Evolutionary conservation across 2,888 invertebrate species (phyloP).

Genomic region (Podotricha telesiphe): DNA sequence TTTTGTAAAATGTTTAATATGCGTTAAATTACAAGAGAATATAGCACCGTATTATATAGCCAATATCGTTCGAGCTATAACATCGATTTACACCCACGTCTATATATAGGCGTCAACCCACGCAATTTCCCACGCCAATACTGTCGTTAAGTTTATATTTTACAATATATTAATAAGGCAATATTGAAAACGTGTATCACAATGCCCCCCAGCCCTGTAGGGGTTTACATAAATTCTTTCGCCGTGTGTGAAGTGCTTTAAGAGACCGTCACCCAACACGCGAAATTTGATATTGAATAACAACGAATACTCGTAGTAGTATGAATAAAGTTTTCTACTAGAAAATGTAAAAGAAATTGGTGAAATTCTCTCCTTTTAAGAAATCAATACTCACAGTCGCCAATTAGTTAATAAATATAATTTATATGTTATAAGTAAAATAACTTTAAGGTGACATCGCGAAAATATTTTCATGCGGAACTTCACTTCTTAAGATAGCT

Average conservation of each 20-base stretch:
- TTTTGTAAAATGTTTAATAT: neutral
- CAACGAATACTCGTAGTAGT: no score
- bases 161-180: neutral
- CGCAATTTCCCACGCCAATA: conserved; percentile 3
- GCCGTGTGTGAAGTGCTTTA: no score
- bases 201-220: no score
- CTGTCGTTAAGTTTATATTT: neutral
- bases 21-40: neutral
- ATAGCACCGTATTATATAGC: neutral
- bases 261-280: no score
- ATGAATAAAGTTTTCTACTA: no score
- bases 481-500: conserved; percentile 6
- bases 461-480: neutral
- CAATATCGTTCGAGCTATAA: neutral
- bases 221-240: no score
- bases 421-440: neutral
- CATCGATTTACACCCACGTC: neutral
- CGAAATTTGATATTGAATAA: no score
- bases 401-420: neutral
- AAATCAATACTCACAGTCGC: no score
- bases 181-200: neutral
- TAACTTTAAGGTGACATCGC: neutral
- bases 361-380: no score
- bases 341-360: no score
- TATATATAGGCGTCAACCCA: neutral